Conservation (phyloP, 92 coral and sea anemone genomes). For the Porites evermanni region DNA sequence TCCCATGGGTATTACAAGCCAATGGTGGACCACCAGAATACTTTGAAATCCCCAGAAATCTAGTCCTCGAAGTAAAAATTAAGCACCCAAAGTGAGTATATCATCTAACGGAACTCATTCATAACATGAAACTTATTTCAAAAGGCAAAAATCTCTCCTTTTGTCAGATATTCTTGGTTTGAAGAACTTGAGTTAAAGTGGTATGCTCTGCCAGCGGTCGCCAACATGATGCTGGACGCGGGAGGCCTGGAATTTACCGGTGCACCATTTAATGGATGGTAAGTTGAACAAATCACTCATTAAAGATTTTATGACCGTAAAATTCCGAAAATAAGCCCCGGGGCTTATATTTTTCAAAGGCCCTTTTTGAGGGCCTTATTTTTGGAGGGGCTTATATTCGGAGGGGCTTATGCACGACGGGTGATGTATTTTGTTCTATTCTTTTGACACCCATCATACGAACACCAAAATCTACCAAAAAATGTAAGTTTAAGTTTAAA, state of each 20-base stretch:
- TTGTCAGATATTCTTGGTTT: constrained; percentile 63
- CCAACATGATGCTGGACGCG: constrained; percentile 67
- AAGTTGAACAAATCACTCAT: neutral
- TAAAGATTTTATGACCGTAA: no score
- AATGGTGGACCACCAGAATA: constrained; percentile 75
- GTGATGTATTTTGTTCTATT: no score
- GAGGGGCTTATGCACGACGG: no score
- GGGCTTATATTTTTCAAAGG: no score
- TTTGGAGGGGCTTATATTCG: no score
- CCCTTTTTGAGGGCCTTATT: no score
- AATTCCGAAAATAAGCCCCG: no score
- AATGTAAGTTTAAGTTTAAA: no score
- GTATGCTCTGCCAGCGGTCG: constrained; percentile 81
- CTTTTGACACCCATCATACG: no score
- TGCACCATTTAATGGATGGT: constrained; percentile 82
- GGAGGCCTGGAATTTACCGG: constrained; percentile 87
- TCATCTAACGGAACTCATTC: no score
- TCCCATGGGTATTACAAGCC: constrained; percentile 82
- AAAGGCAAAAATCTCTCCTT: neutral
- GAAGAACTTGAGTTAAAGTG: constrained; percentile 73
- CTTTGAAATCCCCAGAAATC: constrained; percentile 74
- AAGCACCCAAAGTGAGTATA: constrained; percentile 78
- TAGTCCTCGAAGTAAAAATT: constrained; percentile 67
- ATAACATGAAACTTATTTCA: neutral
- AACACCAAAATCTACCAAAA: no score